A percentile compares a stretch with the other conserved stretches of the same genome.
Conservation (phyloP, 2,113 vertebrate genomes). For the Merops nubicus region DNA sequence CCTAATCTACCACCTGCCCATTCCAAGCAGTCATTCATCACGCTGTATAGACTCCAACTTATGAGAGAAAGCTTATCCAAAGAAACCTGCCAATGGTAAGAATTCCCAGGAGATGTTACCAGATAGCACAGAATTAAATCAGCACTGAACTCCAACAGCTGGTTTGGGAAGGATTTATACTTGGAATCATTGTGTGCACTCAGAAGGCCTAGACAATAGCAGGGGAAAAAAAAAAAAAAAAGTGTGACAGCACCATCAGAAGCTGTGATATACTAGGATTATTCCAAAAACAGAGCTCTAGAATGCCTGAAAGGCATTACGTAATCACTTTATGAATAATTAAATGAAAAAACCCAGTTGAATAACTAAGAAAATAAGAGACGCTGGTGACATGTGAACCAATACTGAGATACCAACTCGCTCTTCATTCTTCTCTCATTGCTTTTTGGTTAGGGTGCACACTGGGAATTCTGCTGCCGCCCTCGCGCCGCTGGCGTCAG, state of each 20-base stretch:
- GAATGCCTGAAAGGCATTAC: background rate
- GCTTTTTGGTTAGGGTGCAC: background rate
- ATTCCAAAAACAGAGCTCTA: background rate
- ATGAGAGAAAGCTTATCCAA: background rate
- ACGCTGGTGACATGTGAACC: background rate
- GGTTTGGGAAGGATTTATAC: background rate
- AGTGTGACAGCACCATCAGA: background rate
- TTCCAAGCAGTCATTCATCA: background rate
- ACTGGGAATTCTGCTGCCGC: background rate
- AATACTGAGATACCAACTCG: background rate
- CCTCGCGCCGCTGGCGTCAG: background rate
- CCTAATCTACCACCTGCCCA: background rate
- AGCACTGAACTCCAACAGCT: background rate
- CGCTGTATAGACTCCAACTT: background rate
- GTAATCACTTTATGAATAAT: conserved; percentile 22
- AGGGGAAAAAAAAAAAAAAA: background rate
- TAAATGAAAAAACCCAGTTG: background rate
- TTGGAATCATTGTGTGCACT: fast-evolving
- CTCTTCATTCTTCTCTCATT: background rate
- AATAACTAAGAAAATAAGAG: conserved; percentile 2
- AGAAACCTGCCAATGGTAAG: background rate
- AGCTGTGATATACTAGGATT: background rate
- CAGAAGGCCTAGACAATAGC: background rate
- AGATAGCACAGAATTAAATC: background rate
- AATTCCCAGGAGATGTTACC: background rate